phyloP scores from a whole-genome alignment of 2,888 invertebrate genomes.

The Oxyscelio sp. region DNA sequence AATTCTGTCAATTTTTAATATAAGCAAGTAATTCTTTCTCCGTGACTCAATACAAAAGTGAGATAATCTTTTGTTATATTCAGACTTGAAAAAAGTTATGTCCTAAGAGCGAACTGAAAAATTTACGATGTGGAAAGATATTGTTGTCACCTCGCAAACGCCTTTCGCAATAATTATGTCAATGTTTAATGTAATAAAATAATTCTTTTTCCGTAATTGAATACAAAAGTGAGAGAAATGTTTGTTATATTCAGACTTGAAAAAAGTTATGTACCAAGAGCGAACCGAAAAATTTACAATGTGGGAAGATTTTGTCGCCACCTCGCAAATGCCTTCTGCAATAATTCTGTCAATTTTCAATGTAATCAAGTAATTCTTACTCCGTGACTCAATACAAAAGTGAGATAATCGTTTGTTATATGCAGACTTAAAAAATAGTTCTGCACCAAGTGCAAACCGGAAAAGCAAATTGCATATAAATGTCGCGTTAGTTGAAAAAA shows the following conservation, averaged over 20 bases:
- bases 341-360: neutral
- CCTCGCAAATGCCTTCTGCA: neutral
- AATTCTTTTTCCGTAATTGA: too few species aligned
- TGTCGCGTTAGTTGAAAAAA: constrained; percentile 20
- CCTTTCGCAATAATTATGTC: too few species aligned
- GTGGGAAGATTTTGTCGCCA: too few species aligned
- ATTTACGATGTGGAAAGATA: too few species aligned
- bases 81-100: constrained; percentile 9
- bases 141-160: too few species aligned
- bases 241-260: too few species aligned
- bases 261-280: too few species aligned
- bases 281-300: too few species aligned
- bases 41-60: neutral
- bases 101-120: constrained; percentile 4
- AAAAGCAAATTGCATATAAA: constrained; percentile 10
- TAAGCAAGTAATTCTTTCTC: constrained; percentile 26
- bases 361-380: constrained; percentile 24
- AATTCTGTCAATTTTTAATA: neutral
- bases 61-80: neutral
- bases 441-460: constrained; percentile 6
- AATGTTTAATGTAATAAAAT: too few species aligned
- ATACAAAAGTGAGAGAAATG: too few species aligned
- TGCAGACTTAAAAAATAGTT: constrained; percentile 4
- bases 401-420: neutral
- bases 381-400: neutral